Evolutionary conservation across 2,797 vertebrate species (phyloP).

Genomic region (Lagodon rhomboides): DNA sequence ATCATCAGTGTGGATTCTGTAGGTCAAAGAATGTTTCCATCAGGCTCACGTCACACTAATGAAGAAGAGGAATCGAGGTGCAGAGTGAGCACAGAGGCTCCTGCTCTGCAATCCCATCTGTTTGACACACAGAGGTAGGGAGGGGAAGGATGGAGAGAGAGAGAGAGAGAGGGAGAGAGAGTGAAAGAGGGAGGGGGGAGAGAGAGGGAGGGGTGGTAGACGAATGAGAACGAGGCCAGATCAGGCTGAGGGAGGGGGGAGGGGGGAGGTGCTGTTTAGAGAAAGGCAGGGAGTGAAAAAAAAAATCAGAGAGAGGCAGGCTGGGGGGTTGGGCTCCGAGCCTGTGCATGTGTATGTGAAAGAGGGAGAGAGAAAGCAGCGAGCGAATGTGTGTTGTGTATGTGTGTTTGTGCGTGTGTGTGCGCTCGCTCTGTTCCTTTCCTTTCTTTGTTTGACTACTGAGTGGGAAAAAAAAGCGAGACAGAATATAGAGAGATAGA

Average conservation of each 20-base stretch:
- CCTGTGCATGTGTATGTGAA: slow-evolving; percentile 74
- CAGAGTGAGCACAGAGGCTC: slow-evolving; percentile 71
- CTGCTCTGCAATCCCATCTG: slow-evolving; percentile 85
- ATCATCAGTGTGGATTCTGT: slow-evolving; percentile 27
- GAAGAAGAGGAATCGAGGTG: slow-evolving; percentile 72
- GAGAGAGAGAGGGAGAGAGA: slow-evolving; percentile 36
- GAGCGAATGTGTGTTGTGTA: slow-evolving; percentile 73
- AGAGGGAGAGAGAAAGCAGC: slow-evolving; percentile 62
- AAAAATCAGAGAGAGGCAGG: slow-evolving; percentile 83
- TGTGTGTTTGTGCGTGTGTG: slow-evolving; percentile 60
- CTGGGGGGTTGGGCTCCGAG: slow-evolving; percentile 86
- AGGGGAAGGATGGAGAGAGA: slow-evolving; percentile 49
- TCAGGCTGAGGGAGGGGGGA: slow-evolving; percentile 68
- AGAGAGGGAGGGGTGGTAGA: slow-evolving; percentile 70
- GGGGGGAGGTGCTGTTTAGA: slow-evolving; percentile 83
- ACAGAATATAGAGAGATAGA: slow-evolving; percentile 77
- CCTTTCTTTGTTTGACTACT: slow-evolving; percentile 91
- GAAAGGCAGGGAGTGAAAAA: slow-evolving; percentile 82
- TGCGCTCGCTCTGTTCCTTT: slow-evolving; percentile 83
- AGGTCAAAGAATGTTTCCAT: slow-evolving; percentile 60
- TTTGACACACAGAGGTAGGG: slow-evolving; percentile 80
- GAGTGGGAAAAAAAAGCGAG: slow-evolving; percentile 81
- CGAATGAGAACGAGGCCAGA: slow-evolving; percentile 84
- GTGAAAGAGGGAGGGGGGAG: slow-evolving; percentile 43
- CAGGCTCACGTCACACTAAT: slow-evolving; percentile 66